These are phyloP conservation scores for Euglossa dilemma DNA, from an alignment of 1,140 invertebrate species.

Conservation along the genomic window DNA sequence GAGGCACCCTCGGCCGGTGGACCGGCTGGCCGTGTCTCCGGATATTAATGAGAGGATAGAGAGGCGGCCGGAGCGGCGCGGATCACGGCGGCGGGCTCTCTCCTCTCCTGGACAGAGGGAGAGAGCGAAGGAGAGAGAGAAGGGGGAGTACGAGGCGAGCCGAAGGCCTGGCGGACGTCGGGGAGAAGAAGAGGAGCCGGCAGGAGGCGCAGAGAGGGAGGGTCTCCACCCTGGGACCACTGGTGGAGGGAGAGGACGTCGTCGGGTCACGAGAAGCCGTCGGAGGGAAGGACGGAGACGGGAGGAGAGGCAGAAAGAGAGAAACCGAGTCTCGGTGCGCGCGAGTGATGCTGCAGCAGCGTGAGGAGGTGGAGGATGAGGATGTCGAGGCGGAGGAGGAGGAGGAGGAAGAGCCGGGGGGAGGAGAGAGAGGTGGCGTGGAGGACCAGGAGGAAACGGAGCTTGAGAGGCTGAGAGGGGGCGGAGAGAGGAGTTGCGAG, in stretches of 20 bases:
- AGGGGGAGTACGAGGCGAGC: constrained; percentile 49
- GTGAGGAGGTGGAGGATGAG: constrained; percentile 20
- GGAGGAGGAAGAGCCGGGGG: constrained; percentile 4
- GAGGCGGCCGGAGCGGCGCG: constrained; percentile 43
- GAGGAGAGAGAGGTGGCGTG: neutral
- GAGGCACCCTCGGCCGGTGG: neutral
- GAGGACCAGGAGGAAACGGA: constrained; percentile 47
- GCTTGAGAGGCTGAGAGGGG: constrained; percentile 38
- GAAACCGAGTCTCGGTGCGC: constrained; percentile 27
- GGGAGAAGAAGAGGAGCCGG: constrained; percentile 50
- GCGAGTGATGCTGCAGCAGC: constrained; percentile 26
- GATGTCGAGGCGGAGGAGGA: constrained; percentile 30
- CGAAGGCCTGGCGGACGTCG: constrained; percentile 38
- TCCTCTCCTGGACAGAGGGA: too few relatives aligned
- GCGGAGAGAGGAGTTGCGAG: constrained; percentile 35
- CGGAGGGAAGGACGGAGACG: constrained; percentile 29
- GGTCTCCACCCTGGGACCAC: constrained; percentile 66
- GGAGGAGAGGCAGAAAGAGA: constrained; percentile 44
- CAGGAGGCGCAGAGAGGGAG: constrained; percentile 56
- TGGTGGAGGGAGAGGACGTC: constrained; percentile 64
- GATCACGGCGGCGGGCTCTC: too few relatives aligned
- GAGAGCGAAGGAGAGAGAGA: neutral
- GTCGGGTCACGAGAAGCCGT: constrained; percentile 61
- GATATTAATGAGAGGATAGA: constrained; percentile 70
- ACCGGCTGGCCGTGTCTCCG: constrained; percentile 49